Evolutionary conservation across 2,888 invertebrate species (phyloP).

Genomic region (Magallana nippona): DNA sequence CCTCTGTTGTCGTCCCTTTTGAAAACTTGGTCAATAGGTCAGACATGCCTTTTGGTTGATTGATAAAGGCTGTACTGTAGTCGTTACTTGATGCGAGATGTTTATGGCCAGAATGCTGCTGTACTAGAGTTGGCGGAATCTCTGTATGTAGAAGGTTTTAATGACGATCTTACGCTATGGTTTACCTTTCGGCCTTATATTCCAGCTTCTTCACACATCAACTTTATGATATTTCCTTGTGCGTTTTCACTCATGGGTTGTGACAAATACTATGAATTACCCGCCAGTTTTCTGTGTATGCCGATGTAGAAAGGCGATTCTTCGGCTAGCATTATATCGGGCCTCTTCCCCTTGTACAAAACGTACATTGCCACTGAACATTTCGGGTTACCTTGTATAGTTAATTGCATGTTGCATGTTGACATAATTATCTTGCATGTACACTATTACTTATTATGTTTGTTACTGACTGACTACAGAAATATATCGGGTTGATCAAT

Average conservation of each 20-base stretch:
- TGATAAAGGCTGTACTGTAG: constrained; percentile 28
- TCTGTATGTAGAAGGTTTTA: constrained; percentile 42
- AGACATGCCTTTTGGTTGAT: constrained; percentile 37
- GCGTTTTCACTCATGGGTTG: constrained; percentile 36
- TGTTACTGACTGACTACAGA: too few relatives aligned
- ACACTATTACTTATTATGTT: too few relatives aligned
- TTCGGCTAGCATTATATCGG: too few relatives aligned
- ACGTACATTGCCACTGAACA: too few relatives aligned
- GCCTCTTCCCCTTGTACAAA: too few relatives aligned
- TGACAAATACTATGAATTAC: constrained; percentile 31
- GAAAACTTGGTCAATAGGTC: constrained; percentile 25
- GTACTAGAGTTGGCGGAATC: constrained; percentile 25
- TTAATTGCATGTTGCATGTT: too few relatives aligned
- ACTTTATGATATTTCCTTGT: constrained; percentile 20
- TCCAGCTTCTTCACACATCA: constrained; percentile 23
- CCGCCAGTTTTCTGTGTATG: neutral
- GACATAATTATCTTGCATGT: too few relatives aligned
- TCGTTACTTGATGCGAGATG: constrained; percentile 36
- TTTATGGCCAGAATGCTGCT: constrained; percentile 40
- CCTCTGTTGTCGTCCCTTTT: neutral
- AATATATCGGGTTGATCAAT: too few relatives aligned
- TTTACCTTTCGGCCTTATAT: constrained; percentile 40
- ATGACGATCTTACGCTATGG: constrained; percentile 33
- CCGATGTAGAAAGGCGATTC: neutral
- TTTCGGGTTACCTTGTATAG: too few relatives aligned